These are phyloP conservation scores for Lordiphosa collinella DNA, from an alignment of 1,140 invertebrate species.

Conservation along the genomic window DNA sequence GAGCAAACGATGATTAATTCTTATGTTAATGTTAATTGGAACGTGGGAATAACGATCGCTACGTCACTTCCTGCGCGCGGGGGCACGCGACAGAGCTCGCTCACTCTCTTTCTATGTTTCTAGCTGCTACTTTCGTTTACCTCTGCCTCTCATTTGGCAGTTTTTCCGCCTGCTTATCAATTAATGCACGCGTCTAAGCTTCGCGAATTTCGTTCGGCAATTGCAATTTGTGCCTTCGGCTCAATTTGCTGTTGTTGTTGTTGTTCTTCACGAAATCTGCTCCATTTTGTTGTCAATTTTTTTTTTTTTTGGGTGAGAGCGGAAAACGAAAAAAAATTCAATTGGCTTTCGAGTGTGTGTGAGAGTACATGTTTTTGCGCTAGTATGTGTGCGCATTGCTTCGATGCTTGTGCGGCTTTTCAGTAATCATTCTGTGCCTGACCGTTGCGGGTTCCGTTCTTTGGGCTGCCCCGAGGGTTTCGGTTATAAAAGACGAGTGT, in stretches of 20 bases:
- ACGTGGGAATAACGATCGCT: not conserved
- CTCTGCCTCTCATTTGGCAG: constrained; percentile 26
- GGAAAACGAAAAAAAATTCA: constrained; percentile 39
- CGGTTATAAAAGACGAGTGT: constrained; percentile 60
- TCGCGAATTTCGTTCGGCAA: constrained; percentile 11
- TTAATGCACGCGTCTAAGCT: constrained; percentile 40
- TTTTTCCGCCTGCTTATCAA: constrained; percentile 47
- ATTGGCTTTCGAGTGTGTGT: constrained; percentile 21
- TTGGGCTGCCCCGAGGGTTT: constrained; percentile 34
- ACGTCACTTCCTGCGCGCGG: constrained; percentile 49
- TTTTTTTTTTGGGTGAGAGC: constrained; percentile 13
- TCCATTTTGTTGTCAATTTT: constrained; percentile 34
- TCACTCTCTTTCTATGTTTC: not conserved
- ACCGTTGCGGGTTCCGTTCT: constrained; percentile 66
- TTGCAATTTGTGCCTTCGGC: constrained; percentile 44
- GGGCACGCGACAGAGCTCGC: not conserved
- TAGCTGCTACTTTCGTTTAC: constrained; percentile 23
- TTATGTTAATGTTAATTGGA: no score
- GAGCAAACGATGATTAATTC: no score
- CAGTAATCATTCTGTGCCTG: constrained; percentile 71
- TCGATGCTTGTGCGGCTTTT: constrained; percentile 61
- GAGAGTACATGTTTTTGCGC: constrained; percentile 2
- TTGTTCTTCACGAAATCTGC: constrained; percentile 30
- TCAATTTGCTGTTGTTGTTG: constrained; percentile 3
- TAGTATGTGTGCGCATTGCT: constrained; percentile 35